phyloP scores from a whole-genome alignment of 53 echinoderm and acorn worm genomes.

The Actinopyga echinites region DNA sequence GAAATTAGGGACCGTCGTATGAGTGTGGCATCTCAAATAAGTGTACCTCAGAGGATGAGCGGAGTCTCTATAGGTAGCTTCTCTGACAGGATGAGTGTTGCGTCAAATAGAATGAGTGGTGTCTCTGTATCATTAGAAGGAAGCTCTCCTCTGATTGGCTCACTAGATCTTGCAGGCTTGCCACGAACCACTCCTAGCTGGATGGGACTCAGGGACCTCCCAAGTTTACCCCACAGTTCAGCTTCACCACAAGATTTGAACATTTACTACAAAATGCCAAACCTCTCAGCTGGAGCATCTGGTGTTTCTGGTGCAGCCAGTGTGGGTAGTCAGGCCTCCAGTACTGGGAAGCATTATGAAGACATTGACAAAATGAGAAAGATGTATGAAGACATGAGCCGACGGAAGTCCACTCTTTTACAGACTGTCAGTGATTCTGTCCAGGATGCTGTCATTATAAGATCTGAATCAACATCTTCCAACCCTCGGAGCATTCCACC shows the following conservation, averaged over 20 bases:
- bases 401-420: neutral
- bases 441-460: neutral
- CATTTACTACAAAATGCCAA: slow-evolving; percentile 61
- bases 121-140: slow-evolving; percentile 42
- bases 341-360: slow-evolving; percentile 5
- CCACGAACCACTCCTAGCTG: slow-evolving; percentile 54
- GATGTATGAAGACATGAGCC: slow-evolving; percentile 34
- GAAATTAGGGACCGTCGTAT: neutral
- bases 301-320: slow-evolving; percentile 3
- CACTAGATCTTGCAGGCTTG: slow-evolving; percentile 74
- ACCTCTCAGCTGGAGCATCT: neutral
- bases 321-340: neutral
- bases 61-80: slow-evolving; percentile 50
- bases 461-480: slow-evolving; percentile 1
- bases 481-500: neutral
- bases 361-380: slow-evolving; percentile 29
- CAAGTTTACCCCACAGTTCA: slow-evolving; percentile 65
- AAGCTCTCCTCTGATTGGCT: slow-evolving; percentile 75
- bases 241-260: slow-evolving; percentile 67
- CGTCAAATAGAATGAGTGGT: neutral
- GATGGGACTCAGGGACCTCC: slow-evolving; percentile 66
- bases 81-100: slow-evolving; percentile 35
- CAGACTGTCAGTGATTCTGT: neutral
- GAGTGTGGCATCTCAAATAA: slow-evolving; percentile 16
- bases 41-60: slow-evolving; percentile 26